Evolutionary conservation across 2,797 vertebrate genomes (phyloP).

Genomic region (Mus spretus): DNA sequence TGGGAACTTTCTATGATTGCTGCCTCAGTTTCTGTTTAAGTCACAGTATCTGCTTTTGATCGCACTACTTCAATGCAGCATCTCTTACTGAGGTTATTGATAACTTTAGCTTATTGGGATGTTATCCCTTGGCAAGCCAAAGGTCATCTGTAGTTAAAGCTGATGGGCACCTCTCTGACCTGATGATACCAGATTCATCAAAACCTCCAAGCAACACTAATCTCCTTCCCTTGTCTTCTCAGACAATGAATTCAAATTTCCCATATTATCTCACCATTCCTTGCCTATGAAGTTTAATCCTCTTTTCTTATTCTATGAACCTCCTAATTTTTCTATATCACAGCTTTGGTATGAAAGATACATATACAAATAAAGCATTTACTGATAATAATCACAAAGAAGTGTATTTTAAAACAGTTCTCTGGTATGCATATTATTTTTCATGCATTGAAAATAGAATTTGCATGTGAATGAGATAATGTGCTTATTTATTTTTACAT

Average conservation of each 20-base stretch:
- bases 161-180: not conserved
- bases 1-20: not conserved
- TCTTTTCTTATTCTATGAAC: not conserved
- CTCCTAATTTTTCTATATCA: not conserved
- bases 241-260: not conserved
- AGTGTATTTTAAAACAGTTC: not conserved
- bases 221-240: not conserved
- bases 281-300: not conserved
- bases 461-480: not conserved
- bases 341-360: not conserved
- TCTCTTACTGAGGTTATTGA: not conserved
- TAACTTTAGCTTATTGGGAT: not conserved
- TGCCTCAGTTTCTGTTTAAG: not conserved
- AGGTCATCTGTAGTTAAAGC: not conserved
- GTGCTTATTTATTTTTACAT: not conserved
- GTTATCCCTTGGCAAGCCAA: not conserved
- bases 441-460: not conserved
- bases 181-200: not conserved
- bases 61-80: not conserved
- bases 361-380: not conserved
- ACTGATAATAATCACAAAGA: not conserved
- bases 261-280: not conserved
- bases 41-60: not conserved
- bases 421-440: not conserved
- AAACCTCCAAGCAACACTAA: not conserved